Conservation (phyloP, 1,140 invertebrate species). For the Heliconius hermathena region DNA sequence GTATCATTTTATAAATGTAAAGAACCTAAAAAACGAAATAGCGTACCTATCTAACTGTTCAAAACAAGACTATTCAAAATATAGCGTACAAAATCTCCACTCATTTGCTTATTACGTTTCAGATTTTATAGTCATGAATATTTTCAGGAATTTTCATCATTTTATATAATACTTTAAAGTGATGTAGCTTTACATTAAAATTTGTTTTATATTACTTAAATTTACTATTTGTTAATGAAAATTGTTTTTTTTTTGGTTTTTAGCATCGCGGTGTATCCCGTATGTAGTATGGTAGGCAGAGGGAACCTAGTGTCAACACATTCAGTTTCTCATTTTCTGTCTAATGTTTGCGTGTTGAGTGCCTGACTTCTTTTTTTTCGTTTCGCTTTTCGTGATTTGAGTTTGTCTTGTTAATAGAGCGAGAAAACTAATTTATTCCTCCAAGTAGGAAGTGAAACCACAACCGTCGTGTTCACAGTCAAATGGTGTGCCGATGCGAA, state of each 20-base stretch:
- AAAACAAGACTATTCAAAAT: slow-evolving; percentile 1
- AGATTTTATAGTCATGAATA: slow-evolving; percentile 6
- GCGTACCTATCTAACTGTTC: not conserved
- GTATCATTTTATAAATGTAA: not conserved
- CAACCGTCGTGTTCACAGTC: too few species aligned
- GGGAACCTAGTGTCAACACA: too few species aligned
- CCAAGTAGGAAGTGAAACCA: too few species aligned
- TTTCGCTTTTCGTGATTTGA: too few species aligned
- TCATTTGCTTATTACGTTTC: slow-evolving; percentile 10
- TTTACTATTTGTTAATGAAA: not conserved
- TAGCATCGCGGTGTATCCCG: too few species aligned
- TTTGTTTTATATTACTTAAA: not conserved
- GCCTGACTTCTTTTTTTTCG: too few species aligned
- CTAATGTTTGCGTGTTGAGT: too few species aligned
- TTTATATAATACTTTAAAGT: not conserved
- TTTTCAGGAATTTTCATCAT: not conserved
- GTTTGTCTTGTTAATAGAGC: too few species aligned
- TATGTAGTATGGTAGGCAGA: too few species aligned
- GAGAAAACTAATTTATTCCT: too few species aligned
- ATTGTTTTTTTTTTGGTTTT: not conserved
- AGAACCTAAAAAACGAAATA: not conserved
- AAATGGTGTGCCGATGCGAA: too few species aligned
- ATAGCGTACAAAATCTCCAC: slow-evolving; percentile 2
- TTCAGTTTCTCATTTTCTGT: too few species aligned
- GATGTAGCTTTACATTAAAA: not conserved